A percentile compares a stretch with the other conserved stretches of the same genome.
phyloP scores from a whole-genome alignment of 2,888 invertebrate genomes.

The Aphodius sticticus region DNA sequence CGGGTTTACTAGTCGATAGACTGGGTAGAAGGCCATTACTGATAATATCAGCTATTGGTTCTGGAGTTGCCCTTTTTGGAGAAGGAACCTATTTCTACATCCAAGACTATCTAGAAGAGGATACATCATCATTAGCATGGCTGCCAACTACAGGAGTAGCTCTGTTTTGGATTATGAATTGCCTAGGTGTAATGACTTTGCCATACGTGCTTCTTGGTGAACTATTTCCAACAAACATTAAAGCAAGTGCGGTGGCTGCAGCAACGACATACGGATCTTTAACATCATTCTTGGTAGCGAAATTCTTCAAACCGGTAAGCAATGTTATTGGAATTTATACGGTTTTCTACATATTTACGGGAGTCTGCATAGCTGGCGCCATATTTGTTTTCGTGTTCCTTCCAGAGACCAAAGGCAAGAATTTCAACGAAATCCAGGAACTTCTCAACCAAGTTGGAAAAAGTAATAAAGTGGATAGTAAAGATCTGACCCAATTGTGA shows the following conservation, averaged over 20 bases:
- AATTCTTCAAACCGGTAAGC: conserved; percentile 66
- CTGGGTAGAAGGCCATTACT: conserved; percentile 65
- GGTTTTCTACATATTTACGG: conserved; percentile 67
- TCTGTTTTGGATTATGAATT: conserved; percentile 67
- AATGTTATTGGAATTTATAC: conserved; percentile 66
- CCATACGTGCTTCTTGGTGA: conserved; percentile 71
- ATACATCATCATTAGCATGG: conserved; percentile 55
- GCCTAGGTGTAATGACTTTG: conserved; percentile 67
- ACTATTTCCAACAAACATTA: conserved; percentile 70
- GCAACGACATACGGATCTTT: conserved; percentile 66
- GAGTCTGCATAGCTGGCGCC: conserved; percentile 64
- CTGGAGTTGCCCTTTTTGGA: conserved; percentile 62
- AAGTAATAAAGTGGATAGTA: too few species aligned
- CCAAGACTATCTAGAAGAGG: conserved; percentile 53
- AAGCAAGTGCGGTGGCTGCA: conserved; percentile 66
- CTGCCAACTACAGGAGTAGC: conserved; percentile 65
- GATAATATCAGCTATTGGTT: conserved; percentile 64
- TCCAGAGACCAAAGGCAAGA: conserved; percentile 71
- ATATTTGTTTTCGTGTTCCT: conserved; percentile 66
- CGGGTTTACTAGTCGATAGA: conserved; percentile 62
- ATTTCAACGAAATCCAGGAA: conserved; percentile 67
- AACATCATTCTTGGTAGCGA: conserved; percentile 66
- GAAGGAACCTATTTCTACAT: conserved; percentile 66
- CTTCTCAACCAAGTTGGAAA: too few species aligned
- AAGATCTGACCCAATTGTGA: too few species aligned